phyloP scores from a whole-genome alignment of 2,888 invertebrate species.

The Dicyrtomina minuta region DNA sequence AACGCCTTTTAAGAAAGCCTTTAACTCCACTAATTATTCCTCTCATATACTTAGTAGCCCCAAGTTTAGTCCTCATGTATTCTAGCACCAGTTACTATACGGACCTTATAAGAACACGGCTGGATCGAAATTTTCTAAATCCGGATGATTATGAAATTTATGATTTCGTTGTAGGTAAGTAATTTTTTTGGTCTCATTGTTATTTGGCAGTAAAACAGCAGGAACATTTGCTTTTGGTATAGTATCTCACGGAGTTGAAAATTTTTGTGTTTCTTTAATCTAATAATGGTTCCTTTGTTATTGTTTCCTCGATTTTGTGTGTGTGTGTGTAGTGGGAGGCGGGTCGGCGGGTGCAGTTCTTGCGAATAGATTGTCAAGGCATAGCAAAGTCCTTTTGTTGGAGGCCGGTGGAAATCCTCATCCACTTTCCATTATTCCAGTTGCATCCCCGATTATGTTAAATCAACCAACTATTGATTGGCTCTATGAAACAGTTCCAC shows the following conservation, averaged over 20 bases:
- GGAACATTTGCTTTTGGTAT: background rate
- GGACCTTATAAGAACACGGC: background rate
- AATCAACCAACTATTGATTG: conserved; percentile 31
- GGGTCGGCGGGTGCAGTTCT: conserved; percentile 29
- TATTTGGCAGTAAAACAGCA: too few species aligned
- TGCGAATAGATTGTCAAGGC: conserved; percentile 26
- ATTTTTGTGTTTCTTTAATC: background rate
- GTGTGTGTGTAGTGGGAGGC: conserved; percentile 11
- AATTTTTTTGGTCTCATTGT: too few species aligned
- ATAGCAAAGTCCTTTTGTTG: conserved; percentile 19
- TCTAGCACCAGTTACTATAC: background rate
- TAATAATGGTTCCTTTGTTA: background rate
- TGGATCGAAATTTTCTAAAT: background rate
- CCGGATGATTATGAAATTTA: conserved; percentile 18
- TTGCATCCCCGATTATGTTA: conserved; percentile 17
- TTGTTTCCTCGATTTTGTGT: background rate
- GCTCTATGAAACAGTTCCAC: conserved; percentile 29
- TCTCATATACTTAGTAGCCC: conserved; percentile 19
- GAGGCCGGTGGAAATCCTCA: conserved; percentile 33
- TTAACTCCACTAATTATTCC: conserved; percentile 20
- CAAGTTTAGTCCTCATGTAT: conserved; percentile 2
- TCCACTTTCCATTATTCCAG: conserved; percentile 18
- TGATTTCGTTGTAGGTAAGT: conserved; percentile 31
- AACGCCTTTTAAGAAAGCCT: background rate
- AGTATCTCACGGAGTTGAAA: background rate